Percentiles rank a stretch among this genome's conserved stretches.
Conservation (phyloP, 2,113 vertebrate species). For the Psilopsiagon aurifrons region DNA sequence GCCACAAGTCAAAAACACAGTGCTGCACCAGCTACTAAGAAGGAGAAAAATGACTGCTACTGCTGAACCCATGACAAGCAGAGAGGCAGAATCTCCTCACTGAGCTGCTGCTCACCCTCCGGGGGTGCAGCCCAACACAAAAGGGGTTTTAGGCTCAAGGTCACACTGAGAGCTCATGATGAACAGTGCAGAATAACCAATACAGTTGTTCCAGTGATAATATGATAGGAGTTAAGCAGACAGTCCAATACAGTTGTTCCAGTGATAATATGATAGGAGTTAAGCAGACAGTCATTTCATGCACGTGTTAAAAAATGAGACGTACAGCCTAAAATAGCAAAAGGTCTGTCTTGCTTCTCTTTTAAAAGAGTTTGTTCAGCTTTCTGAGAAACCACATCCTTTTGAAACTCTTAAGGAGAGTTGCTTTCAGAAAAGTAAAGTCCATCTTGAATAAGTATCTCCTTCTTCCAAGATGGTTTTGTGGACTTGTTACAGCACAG, state of each 20-base stretch:
- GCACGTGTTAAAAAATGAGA: not conserved
- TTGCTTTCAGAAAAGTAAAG: not conserved
- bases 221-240: not conserved
- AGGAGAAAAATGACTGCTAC: too few relatives aligned
- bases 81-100: not conserved
- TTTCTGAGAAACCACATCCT: constrained; percentile 49
- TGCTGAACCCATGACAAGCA: too few relatives aligned
- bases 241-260: not conserved
- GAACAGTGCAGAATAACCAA: not conserved
- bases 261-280: not conserved
- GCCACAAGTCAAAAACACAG: too few relatives aligned
- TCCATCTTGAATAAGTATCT: not conserved
- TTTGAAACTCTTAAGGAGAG: not conserved
- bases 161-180: not conserved
- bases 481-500: not conserved
- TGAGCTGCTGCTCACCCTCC: not conserved
- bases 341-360: not conserved
- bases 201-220: not conserved
- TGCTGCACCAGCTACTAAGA: too few relatives aligned
- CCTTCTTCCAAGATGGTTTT: not conserved
- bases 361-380: constrained; percentile 22
- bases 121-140: not conserved
- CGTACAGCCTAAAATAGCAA: constrained; percentile 17
- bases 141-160: not conserved
- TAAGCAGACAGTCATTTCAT: not conserved